Conservation (phyloP, 92 coral and sea anemone species). For the Anthopleura xanthogrammica region DNA sequence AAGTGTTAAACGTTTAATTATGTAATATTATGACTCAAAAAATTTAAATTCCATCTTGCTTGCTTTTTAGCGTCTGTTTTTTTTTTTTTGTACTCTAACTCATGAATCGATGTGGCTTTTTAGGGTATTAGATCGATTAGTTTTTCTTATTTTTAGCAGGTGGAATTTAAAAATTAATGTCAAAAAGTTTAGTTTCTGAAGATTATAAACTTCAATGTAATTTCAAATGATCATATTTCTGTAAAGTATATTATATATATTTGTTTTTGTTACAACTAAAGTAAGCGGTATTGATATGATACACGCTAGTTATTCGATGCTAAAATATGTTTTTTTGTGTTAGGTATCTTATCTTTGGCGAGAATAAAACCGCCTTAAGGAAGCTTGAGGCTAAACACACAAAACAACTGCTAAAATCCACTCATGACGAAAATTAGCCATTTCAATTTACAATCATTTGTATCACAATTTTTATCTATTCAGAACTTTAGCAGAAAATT, state of each 20-base stretch:
- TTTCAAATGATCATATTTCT: not conserved
- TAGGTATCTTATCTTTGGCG: not conserved
- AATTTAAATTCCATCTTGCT: not conserved
- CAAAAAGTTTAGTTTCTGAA: not conserved
- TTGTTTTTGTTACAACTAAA: not conserved
- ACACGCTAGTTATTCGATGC: not conserved
- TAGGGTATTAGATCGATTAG: not conserved
- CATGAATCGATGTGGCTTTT: not conserved
- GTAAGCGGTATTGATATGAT: not conserved
- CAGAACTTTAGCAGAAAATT: not conserved
- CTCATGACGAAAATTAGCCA: not conserved
- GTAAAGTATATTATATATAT: not conserved
- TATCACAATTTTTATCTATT: not conserved
- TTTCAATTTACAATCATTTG: not conserved
- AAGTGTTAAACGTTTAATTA: not conserved
- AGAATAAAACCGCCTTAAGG: not conserved
- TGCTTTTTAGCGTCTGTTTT: not conserved
- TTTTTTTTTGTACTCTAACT: not conserved
- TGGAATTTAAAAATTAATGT: not conserved
- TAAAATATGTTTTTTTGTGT: not conserved
- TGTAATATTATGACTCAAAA: not conserved
- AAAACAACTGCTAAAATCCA: not conserved
- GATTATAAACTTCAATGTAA: no score
- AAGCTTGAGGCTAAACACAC: not conserved
- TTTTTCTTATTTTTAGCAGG: not conserved